These are phyloP conservation scores for Platysternon megacephalum DNA, from an alignment of 2,113 vertebrate genomes.

Conservation along the genomic window DNA sequence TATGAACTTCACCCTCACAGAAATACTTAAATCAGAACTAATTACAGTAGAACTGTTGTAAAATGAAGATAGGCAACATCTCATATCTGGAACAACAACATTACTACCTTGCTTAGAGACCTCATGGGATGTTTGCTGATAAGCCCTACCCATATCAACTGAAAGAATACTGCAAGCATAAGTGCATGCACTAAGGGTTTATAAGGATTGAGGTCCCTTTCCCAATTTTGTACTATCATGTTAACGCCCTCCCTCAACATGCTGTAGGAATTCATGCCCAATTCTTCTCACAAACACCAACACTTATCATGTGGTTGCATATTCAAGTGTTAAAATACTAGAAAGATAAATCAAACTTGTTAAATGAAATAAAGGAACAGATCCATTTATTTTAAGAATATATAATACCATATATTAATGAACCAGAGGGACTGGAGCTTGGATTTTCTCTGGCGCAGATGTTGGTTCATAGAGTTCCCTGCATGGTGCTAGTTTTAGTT, in stretches of 20 bases:
- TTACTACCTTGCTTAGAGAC: constrained; percentile 35
- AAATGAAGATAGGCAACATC: background rate
- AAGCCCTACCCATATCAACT: constrained; percentile 29
- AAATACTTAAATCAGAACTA: constrained; percentile 54
- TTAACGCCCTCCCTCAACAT: background rate
- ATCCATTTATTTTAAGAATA: background rate
- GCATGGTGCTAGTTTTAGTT: background rate
- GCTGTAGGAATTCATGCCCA: background rate
- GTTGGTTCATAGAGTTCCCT: background rate
- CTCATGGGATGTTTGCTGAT: constrained; percentile 25
- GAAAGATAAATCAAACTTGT: background rate
- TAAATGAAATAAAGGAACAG: background rate
- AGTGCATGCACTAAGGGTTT: background rate
- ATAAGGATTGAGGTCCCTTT: background rate
- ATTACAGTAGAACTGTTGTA: constrained; percentile 55
- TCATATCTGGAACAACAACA: background rate
- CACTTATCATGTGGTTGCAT: background rate
- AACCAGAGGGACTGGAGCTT: background rate
- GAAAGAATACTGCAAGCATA: constrained; percentile 14
- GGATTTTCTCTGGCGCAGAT: background rate
- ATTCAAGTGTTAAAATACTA: background rate
- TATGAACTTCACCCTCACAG: constrained; percentile 37
- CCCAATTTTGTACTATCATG: background rate
- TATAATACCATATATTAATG: background rate
- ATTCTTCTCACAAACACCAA: background rate